Evolutionary conservation across 2,113 vertebrate genomes (phyloP).

Genomic region (Otolemur garnettii): DNA sequence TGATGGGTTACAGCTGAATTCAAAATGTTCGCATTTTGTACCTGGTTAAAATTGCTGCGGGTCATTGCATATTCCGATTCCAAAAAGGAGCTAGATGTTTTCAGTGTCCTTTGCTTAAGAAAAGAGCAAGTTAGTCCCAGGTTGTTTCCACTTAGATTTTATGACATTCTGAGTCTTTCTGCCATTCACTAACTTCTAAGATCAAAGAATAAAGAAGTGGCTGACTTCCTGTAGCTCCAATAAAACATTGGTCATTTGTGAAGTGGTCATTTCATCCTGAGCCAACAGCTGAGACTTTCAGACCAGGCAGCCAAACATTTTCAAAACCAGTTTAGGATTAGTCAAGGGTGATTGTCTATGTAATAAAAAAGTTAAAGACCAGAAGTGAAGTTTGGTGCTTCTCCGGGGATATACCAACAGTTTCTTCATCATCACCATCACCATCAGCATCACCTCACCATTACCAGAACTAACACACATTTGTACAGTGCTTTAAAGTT

Average conservation of each 20-base stretch:
- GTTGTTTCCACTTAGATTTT: conserved; percentile 66
- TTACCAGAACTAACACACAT: neutral
- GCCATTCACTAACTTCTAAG: neutral
- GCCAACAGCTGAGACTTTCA: neutral
- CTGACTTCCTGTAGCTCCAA: neutral
- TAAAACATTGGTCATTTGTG: conserved; percentile 33
- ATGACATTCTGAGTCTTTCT: conserved; percentile 51
- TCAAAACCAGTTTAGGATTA: neutral
- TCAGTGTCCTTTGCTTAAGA: conserved; percentile 26
- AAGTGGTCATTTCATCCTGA: neutral
- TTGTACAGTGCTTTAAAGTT: neutral
- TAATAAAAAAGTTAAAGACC: conserved; percentile 17
- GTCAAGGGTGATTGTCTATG: neutral
- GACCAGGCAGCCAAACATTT: neutral
- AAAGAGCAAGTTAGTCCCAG: conserved; percentile 63
- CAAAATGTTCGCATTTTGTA: conserved; percentile 72
- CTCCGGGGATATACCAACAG: neutral
- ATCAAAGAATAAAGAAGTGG: neutral
- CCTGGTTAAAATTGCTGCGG: conserved; percentile 63
- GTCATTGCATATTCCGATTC: conserved; percentile 64
- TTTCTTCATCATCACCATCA: neutral
- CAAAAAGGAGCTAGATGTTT: conserved; percentile 62
- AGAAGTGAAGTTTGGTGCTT: conserved; percentile 23
- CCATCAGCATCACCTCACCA: neutral
- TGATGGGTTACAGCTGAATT: conserved; percentile 68